phyloP scores from a whole-genome alignment of 2,888 invertebrate species.

The Hermaeophaga mercurialis region DNA sequence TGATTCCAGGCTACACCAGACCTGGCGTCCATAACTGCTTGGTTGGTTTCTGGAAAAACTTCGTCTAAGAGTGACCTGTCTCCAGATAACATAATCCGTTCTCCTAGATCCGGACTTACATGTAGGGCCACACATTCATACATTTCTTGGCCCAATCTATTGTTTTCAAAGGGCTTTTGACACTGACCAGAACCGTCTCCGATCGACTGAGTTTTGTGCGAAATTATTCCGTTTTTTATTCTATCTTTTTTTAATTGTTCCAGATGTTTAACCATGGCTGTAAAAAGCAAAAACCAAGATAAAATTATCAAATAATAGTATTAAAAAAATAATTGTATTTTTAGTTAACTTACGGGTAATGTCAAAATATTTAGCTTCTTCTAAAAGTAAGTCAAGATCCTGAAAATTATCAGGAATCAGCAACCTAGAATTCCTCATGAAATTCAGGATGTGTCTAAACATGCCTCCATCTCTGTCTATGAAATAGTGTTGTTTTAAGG shows the following conservation, averaged over 20 bases:
- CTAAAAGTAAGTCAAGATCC: conserved; percentile 83
- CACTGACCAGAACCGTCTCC: conserved; percentile 43
- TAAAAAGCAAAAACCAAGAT: conserved; percentile 27
- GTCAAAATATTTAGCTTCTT: conserved; percentile 92
- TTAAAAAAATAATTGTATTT: no score
- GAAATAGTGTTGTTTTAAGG: conserved; percentile 97
- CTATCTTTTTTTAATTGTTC: conserved; percentile 75
- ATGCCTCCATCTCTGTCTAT: conserved; percentile 97
- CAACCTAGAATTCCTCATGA: conserved; percentile 88
- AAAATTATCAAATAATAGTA: no score
- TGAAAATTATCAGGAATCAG: conserved; percentile 86
- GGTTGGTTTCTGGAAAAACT: conserved; percentile 76
- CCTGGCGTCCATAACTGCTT: conserved; percentile 79
- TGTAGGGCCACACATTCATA: conserved; percentile 83
- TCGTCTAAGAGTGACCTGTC: conserved; percentile 78
- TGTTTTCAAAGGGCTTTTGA: conserved; percentile 36
- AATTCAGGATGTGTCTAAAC: conserved; percentile 97
- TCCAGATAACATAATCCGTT: conserved; percentile 81
- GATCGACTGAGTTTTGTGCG: conserved; percentile 34
- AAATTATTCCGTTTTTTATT: conserved; percentile 62
- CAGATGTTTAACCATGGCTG: conserved; percentile 75
- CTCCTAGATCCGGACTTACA: conserved; percentile 80
- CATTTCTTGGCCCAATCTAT: conserved; percentile 53
- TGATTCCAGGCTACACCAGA: conserved; percentile 79
- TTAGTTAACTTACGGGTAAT: conserved; percentile 77